Conservation (phyloP, 2,888 invertebrate species). For the Drosophila peninsularis region DNA sequence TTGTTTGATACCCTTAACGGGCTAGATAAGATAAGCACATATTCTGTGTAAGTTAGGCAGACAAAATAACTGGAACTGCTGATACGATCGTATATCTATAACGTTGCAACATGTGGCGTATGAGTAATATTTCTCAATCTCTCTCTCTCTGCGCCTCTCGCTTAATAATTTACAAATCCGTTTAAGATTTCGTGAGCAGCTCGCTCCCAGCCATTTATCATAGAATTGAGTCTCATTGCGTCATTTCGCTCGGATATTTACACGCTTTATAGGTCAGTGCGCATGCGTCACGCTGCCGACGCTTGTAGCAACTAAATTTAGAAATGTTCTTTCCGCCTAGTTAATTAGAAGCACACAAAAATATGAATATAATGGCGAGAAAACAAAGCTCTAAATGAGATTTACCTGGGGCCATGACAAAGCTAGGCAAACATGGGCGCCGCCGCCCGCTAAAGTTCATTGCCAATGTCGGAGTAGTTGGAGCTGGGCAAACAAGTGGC, state of each 20-base stretch:
- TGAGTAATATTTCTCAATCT: not conserved
- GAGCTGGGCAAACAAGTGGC: conserved; percentile 32
- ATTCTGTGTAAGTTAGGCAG: not conserved
- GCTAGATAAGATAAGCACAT: conserved; percentile 4
- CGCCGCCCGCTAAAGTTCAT: conserved; percentile 50
- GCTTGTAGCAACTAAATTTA: conserved; percentile 32
- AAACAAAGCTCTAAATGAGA: conserved; percentile 33
- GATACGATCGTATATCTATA: not conserved
- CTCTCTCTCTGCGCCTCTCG: not conserved
- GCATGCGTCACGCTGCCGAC: conserved; percentile 40
- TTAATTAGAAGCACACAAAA: conserved; percentile 27
- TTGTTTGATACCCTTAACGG: too few relatives aligned
- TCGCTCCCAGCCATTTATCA: conserved; percentile 7
- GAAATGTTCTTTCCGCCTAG: conserved; percentile 30
- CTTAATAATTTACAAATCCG: conserved; percentile 14
- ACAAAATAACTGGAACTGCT: not conserved
- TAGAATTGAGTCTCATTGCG: conserved; percentile 43
- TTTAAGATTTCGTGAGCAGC: conserved; percentile 11
- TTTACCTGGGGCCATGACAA: conserved; percentile 61
- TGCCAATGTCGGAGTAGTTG: conserved; percentile 54
- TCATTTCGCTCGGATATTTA: conserved; percentile 49
- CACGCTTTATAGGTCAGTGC: conserved; percentile 23
- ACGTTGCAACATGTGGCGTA: conserved; percentile 1
- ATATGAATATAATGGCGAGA: conserved; percentile 1
- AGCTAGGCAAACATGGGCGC: conserved; percentile 30